Base-by-base conservation (phyloP, 1,140 invertebrate genomes). In the Bombus turneri region DNA sequence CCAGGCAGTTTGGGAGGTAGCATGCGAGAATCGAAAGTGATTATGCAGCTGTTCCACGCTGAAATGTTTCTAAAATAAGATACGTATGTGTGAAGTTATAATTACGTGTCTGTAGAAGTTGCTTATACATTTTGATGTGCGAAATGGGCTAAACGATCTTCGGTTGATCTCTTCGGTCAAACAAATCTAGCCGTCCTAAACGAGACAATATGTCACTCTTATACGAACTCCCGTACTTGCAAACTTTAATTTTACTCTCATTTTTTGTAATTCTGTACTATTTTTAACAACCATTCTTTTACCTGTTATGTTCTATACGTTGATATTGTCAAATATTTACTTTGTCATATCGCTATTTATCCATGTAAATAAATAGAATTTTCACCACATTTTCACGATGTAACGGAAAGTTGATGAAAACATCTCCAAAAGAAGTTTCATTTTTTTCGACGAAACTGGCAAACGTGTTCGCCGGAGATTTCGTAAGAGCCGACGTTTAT, bases 401-500 rank as follows among this genome's bases (percentile, higher is more conserved):
- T 57, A 47, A 62, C n/a, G 31, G 13, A 15, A 31, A 22, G 28
- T 5, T 5, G 9, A 6, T 9, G 43, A 10, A 47, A 72, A 39
- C 37, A 10, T 72, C 15, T 18, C 2, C 37, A 1, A 34, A 78
- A 31, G 25, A 18, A 39, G 15, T 41, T 41, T 76, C 68, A 68
- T 85, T 85, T 12, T 0, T 37, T 80, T 85, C 62, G 43, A 57
- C 31, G 71, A 81, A 85, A 68, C 37, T 10, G 39, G 3, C 37
- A 10, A 39, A 59, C 71, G n/a, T 18, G 78, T 8, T 37, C 57
- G 41, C 41, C 78, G 74, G 73, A 68, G 53, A 62, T 85, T 90
- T 90, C 80, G 78, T 87, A 83, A 90, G 74, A 64, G 77, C 3
- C 28, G 3, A 85, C 75, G 86, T 74, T 68, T 25, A 34, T 85